phyloP scores from a whole-genome alignment of 2,797 vertebrate species.

The Malacoctenus gilli region DNA sequence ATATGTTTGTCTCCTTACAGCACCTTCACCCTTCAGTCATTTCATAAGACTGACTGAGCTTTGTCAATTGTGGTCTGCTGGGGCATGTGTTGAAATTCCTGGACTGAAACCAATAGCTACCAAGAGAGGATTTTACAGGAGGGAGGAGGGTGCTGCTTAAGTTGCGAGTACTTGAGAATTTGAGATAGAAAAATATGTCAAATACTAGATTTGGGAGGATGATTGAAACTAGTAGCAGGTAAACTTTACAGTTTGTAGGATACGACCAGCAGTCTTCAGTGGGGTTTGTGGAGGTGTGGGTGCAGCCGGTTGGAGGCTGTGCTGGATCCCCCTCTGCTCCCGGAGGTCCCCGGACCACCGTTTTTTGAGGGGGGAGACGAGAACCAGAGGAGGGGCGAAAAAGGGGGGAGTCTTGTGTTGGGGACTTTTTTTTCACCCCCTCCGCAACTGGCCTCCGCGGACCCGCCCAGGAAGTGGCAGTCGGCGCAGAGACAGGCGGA shows the following conservation, averaged over 20 bases:
- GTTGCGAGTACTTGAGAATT: slow-evolving; percentile 20
- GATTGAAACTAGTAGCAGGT: no score
- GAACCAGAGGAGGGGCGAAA: neutral
- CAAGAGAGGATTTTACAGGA: slow-evolving; percentile 38
- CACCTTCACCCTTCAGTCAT: slow-evolving; percentile 66
- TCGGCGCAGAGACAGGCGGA: slow-evolving; percentile 17
- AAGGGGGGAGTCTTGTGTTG: slow-evolving; percentile 43
- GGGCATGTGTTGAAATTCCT: slow-evolving; percentile 80
- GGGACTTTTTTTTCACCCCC: no score
- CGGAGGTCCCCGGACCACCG: slow-evolving; percentile 2
- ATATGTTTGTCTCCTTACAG: slow-evolving; percentile 35
- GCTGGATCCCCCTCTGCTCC: neutral
- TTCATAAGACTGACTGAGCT: slow-evolving; percentile 71
- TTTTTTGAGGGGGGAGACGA: neutral
- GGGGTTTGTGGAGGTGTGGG: no score
- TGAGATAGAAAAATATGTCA: slow-evolving; percentile 15
- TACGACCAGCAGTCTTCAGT: no score
- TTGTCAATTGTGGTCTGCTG: slow-evolving; percentile 74
- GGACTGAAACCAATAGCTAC: slow-evolving; percentile 70
- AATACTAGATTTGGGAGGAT: no score
- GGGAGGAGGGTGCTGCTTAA: slow-evolving; percentile 12
- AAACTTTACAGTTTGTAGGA: no score
- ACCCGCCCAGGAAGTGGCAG: slow-evolving; percentile 82
- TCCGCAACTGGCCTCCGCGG: slow-evolving; percentile 55
- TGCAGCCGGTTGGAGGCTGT: no score